Evolutionary conservation across 2,888 invertebrate species (phyloP).

Genomic region (Xestia c-nigrum): DNA sequence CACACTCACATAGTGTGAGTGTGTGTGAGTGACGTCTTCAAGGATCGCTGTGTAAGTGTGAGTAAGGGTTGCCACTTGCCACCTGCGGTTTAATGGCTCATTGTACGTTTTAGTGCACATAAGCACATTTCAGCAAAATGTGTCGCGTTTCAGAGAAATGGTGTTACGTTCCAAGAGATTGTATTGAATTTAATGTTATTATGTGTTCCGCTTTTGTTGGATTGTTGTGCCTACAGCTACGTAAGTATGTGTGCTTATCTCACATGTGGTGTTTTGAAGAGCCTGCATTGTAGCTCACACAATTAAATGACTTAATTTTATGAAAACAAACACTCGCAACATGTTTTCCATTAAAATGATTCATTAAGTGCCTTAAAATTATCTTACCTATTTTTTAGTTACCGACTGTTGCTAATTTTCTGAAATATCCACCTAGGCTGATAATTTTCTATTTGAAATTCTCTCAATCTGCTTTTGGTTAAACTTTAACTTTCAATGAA

Average conservation of each 20-base stretch:
- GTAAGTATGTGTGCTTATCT: neutral
- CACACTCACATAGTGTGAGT: slow-evolving; percentile 72
- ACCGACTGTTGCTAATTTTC: neutral
- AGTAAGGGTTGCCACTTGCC: slow-evolving; percentile 67
- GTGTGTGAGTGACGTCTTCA: slow-evolving; percentile 78
- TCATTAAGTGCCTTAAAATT: too few relatives aligned
- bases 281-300: neutral
- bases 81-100: slow-evolving; percentile 64
- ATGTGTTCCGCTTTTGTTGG: slow-evolving; percentile 30
- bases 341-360: neutral
- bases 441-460: neutral
- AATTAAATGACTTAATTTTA: neutral
- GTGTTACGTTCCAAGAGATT: slow-evolving; percentile 43
- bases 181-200: slow-evolving; percentile 55
- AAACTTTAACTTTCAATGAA: neutral
- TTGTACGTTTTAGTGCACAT: slow-evolving; percentile 69
- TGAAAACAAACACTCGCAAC: neutral
- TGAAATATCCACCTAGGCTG: neutral
- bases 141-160: slow-evolving; percentile 62
- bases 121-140: slow-evolving; percentile 62
- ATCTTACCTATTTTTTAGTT: neutral
- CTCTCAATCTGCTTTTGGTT: neutral
- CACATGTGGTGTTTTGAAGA: neutral
- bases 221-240: slow-evolving; percentile 1
- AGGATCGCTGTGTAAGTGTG: slow-evolving; percentile 72